Percentiles rank a stretch among this genome's conserved stretches.
Evolutionary conservation across 1,140 invertebrate species (phyloP).

Genomic region (Drosophila willistoni): DNA sequence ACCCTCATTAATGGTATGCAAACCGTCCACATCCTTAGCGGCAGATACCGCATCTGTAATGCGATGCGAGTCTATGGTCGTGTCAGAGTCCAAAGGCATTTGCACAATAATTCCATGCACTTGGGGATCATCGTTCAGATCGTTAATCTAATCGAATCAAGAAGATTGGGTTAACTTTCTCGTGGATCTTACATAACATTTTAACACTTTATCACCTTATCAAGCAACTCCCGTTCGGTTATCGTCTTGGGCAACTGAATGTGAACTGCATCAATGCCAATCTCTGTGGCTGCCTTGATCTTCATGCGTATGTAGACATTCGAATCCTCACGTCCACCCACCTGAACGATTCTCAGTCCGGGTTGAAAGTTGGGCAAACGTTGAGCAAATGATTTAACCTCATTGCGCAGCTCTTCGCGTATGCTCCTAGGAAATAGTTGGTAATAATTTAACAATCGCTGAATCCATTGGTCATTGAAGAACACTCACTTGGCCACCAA

Average conservation of each 20-base stretch:
- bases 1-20: slow-evolving; percentile 97
- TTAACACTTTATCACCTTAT: slow-evolving; percentile 84
- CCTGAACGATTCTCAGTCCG: slow-evolving; percentile 93
- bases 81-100: slow-evolving; percentile 95
- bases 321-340: slow-evolving; percentile 98
- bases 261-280: slow-evolving; percentile 94
- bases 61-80: slow-evolving; percentile 92
- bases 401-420: slow-evolving; percentile 87
- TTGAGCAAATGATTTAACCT: slow-evolving; percentile 87
- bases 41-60: slow-evolving; percentile 94
- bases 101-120: slow-evolving; percentile 99
- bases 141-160: slow-evolving; percentile 50
- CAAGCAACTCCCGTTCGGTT: slow-evolving; percentile 89
- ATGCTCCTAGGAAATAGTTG: slow-evolving; percentile 87
- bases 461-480: too few species aligned
- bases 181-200: slow-evolving; percentile 41
- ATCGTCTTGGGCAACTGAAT: slow-evolving; percentile 91
- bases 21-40: slow-evolving; percentile 97
- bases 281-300: slow-evolving; percentile 94
- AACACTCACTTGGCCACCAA: slow-evolving; percentile 84
- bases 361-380: slow-evolving; percentile 88
- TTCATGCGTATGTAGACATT: slow-evolving; percentile 99
- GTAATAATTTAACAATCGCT: not conserved
- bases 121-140: slow-evolving; percentile 92
- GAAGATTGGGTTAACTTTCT: too few species aligned